phyloP scores from a whole-genome alignment of 2,113 vertebrate species.

The Polypterus senegalus region DNA sequence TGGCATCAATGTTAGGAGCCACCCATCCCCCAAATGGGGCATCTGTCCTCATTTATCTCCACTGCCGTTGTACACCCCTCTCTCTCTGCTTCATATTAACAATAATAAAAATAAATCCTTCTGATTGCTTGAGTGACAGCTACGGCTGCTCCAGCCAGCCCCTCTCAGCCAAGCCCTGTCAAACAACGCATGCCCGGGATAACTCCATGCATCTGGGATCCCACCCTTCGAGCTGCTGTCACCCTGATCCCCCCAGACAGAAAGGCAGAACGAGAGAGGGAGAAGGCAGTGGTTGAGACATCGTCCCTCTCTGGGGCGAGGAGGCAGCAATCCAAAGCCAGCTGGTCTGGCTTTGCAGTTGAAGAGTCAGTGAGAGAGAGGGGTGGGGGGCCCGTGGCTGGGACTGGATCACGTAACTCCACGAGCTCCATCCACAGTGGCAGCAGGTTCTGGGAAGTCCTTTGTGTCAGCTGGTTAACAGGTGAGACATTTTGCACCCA shows the following conservation, averaged over 20 bases:
- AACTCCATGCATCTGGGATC: constrained; percentile 50
- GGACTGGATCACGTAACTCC: constrained; percentile 17
- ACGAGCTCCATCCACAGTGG: constrained; percentile 24
- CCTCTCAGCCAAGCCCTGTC: constrained; percentile 37
- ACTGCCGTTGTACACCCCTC: neutral
- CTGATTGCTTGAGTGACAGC: constrained; percentile 47
- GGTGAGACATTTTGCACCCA: constrained; percentile 41
- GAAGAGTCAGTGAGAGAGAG: constrained; percentile 25
- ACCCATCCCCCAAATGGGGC: too few species aligned
- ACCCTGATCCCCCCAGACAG: constrained; percentile 49
- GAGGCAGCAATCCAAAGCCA: constrained; percentile 55
- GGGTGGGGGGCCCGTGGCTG: constrained; percentile 13
- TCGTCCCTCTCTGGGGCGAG: constrained; percentile 52
- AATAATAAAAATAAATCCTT: constrained; percentile 30
- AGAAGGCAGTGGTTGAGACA: constrained; percentile 49
- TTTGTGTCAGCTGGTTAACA: constrained; percentile 38
- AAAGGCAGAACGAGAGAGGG: constrained; percentile 44
- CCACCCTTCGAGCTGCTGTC: constrained; percentile 51
- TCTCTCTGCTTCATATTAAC: constrained; percentile 19
- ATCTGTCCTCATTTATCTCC: too few species aligned
- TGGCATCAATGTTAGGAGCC: too few species aligned
- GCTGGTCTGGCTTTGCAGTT: constrained; percentile 58
- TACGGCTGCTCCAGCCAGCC: constrained; percentile 39
- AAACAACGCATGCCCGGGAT: constrained; percentile 42
- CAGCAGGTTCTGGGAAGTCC: constrained; percentile 43